These are phyloP conservation scores for Alouatta palliata DNA, from an alignment of 2,113 vertebrate species.

Conservation along the genomic window DNA sequence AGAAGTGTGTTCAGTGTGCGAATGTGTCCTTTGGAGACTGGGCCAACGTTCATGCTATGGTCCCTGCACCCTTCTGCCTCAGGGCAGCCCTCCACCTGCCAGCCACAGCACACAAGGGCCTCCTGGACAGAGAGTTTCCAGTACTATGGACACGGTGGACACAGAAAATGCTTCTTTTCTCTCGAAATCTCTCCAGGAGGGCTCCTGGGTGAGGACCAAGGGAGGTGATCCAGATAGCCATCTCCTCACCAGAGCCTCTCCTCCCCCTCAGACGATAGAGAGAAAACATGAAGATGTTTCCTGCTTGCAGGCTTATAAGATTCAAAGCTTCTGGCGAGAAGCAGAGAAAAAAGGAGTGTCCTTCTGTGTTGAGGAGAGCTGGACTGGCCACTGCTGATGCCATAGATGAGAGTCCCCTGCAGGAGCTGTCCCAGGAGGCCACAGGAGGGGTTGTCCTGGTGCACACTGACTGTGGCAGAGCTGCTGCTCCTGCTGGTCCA, in stretches of 20 bases:
- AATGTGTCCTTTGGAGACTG: background rate
- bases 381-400: background rate
- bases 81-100: fast-evolving
- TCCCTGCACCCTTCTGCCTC: fast-evolving
- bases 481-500: fast-evolving
- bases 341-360: background rate
- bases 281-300: background rate
- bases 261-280: background rate
- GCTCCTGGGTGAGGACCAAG: background rate
- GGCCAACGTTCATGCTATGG: fast-evolving
- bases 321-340: background rate
- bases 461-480: fast-evolving
- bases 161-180: too few species aligned
- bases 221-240: background rate
- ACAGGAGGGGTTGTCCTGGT: background rate
- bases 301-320: background rate
- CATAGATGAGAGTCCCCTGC: too few species aligned
- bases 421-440: background rate
- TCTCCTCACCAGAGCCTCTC: too few species aligned
- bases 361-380: background rate
- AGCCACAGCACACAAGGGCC: too few species aligned
- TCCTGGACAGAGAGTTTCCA: background rate
- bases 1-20: background rate
- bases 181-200: background rate
- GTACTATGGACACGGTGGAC: background rate